Percentiles rank a stretch among this genome's conserved stretches.
Evolutionary conservation across 2,113 vertebrate genomes (phyloP).

Genomic region (Mungos mungo): DNA sequence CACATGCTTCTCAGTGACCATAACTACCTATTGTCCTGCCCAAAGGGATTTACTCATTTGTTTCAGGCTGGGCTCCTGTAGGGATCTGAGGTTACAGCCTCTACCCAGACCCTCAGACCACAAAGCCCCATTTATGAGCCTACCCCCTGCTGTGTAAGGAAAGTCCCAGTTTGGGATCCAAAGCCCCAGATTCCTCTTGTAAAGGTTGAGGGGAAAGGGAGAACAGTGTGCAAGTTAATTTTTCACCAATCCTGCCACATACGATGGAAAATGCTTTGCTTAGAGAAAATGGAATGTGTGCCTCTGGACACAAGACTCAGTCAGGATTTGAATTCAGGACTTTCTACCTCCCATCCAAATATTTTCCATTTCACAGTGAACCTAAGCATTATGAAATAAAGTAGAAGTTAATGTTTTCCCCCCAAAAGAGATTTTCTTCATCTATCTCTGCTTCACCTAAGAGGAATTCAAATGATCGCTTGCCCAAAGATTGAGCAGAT

Average conservation of each 20-base stretch:
- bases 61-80: background rate
- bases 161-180: background rate
- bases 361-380: background rate
- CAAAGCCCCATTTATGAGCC: background rate
- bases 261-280: background rate
- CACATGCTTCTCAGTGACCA: background rate
- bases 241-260: background rate
- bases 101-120: background rate
- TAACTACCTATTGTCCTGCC: background rate
- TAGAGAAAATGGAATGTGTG: background rate
- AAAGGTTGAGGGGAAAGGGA: background rate
- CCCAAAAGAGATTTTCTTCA: background rate
- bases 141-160: background rate
- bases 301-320: background rate
- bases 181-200: background rate
- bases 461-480: background rate
- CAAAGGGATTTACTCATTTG: background rate
- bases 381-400: background rate
- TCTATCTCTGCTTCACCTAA: background rate
- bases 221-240: background rate
- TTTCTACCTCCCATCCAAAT: background rate
- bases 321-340: background rate
- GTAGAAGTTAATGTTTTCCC: background rate
- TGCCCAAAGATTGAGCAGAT: constrained; percentile 13
- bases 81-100: background rate